phyloP scores from a whole-genome alignment of 2,113 vertebrate species.

The Atherinomorus stipes region DNA sequence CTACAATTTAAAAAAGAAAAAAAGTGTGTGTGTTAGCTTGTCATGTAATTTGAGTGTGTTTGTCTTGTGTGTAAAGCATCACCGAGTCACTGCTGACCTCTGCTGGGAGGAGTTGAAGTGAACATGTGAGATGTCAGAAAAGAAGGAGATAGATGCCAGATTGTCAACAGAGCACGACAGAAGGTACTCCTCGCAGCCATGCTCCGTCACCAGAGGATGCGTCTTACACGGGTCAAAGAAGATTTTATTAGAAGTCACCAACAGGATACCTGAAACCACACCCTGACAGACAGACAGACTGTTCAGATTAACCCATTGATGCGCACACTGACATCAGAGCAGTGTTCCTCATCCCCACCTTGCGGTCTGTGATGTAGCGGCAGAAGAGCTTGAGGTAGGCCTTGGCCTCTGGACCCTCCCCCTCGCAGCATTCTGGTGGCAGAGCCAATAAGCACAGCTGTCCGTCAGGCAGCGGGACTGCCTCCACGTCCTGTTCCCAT shows the following conservation, averaged over 20 bases:
- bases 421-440: slow-evolving; percentile 80
- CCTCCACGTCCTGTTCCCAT: slow-evolving; percentile 82
- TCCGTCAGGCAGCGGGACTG: slow-evolving; percentile 84
- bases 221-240: slow-evolving; percentile 87
- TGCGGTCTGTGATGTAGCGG: slow-evolving; percentile 85
- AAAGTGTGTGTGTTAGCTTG: not conserved
- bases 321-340: not conserved
- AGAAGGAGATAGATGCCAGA: slow-evolving; percentile 80
- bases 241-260: slow-evolving; percentile 84
- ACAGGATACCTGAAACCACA: slow-evolving; percentile 83
- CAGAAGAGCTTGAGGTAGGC: slow-evolving; percentile 84
- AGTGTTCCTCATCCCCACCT: slow-evolving; percentile 66
- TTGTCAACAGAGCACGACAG: slow-evolving; percentile 82
- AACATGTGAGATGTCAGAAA: slow-evolving; percentile 81
- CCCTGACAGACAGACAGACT: slow-evolving; percentile 69
- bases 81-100: slow-evolving; percentile 68
- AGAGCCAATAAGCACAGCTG: slow-evolving; percentile 84
- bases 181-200: slow-evolving; percentile 85
- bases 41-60: not conserved
- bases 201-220: slow-evolving; percentile 82
- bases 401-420: slow-evolving; percentile 72
- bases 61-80: not conserved
- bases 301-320: not conserved
- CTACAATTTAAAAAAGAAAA: slow-evolving; percentile 45
- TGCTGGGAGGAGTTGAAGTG: slow-evolving; percentile 79